Conservation (phyloP, 2,113 vertebrate genomes). For the Ptilonorhynchus violaceus region DNA sequence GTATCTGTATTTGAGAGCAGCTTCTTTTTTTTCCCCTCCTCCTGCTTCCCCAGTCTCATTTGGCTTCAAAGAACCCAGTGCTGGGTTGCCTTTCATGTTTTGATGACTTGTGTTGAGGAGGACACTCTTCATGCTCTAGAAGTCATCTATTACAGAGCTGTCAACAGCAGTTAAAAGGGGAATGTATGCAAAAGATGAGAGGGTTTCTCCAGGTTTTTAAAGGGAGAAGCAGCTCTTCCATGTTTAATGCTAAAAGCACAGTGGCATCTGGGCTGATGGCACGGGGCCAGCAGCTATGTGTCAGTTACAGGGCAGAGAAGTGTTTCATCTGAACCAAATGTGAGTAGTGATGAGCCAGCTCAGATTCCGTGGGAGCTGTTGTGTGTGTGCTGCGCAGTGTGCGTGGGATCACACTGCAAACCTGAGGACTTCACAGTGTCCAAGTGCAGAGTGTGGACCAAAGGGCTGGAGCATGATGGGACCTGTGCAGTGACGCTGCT, state of each 20-base stretch:
- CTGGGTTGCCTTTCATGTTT: neutral
- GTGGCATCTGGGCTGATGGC: neutral
- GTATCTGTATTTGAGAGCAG: neutral
- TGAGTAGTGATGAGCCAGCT: neutral
- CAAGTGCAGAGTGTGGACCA: neutral
- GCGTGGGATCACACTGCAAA: neutral
- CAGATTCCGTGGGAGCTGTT: neutral
- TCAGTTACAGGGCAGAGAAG: neutral
- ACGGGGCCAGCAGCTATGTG: neutral
- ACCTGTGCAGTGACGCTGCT: neutral
- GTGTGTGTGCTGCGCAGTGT: neutral
- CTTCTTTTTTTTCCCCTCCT: neutral
- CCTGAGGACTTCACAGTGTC: neutral
- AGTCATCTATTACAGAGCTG: neutral
- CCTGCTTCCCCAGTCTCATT: neutral
- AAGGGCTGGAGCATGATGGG: neutral
- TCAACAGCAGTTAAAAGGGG: neutral
- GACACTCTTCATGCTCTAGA: neutral
- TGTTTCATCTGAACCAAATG: neutral
- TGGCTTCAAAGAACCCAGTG: neutral
- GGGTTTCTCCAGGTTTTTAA: neutral
- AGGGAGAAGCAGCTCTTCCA: neutral
- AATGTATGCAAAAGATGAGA: neutral
- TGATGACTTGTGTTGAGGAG: neutral
- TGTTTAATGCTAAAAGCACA: neutral